These are phyloP conservation scores for Netelia fuscicornis DNA, from an alignment of 2,888 invertebrate species.

Conservation along the genomic window DNA sequence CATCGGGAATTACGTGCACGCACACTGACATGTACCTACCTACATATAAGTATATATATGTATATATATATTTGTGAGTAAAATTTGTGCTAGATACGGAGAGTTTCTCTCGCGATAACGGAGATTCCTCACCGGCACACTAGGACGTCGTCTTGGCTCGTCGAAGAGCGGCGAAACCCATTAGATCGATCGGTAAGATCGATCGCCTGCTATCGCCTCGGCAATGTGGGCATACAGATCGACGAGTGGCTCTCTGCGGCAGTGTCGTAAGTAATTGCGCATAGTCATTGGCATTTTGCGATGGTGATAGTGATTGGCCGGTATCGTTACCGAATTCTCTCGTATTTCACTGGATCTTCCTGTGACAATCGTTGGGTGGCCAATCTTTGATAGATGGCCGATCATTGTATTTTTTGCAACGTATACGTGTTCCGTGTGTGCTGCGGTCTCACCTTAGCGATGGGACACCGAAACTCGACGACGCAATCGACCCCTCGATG, in stretches of 20 bases:
- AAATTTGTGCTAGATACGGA: constrained; percentile 28
- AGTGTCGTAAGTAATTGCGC: not conserved
- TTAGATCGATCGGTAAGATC: constrained; percentile 47
- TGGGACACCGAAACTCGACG: constrained; percentile 48
- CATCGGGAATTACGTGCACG: not conserved
- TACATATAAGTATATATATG: not conserved
- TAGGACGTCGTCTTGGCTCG: constrained; percentile 18
- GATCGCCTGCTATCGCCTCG: constrained; percentile 29
- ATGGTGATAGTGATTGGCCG: not conserved
- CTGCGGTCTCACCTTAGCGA: constrained; percentile 30
- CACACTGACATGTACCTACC: not conserved
- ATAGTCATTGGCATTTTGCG: constrained; percentile 7
- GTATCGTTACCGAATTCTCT: not conserved
- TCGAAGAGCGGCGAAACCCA: constrained; percentile 42
- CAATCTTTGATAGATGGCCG: constrained; percentile 21
- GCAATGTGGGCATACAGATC: constrained; percentile 2
- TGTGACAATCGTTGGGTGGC: constrained; percentile 4
- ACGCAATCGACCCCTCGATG: constrained; percentile 46
- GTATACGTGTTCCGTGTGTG: constrained; percentile 3
- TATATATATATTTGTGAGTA: not conserved
- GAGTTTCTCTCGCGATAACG: constrained; percentile 20
- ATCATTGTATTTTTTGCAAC: constrained; percentile 21
- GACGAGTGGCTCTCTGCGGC: not conserved
- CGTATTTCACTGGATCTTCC: not conserved
- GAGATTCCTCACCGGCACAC: constrained; percentile 32